Evolutionary conservation across 2,797 vertebrate genomes (phyloP).

Genomic region (Anguilla megastoma): DNA sequence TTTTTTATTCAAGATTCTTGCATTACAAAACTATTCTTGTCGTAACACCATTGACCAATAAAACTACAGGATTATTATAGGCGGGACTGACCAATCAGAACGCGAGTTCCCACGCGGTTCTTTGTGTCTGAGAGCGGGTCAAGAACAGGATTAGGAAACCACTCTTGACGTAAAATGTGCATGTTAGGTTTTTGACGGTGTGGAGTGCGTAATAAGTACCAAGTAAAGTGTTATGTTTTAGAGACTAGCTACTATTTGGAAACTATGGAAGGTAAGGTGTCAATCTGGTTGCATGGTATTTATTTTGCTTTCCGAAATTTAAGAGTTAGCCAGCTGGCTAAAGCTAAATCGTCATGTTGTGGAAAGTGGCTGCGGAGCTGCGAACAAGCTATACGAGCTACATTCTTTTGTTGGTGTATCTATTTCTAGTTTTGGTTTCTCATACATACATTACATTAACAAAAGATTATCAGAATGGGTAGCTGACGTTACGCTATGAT

Average conservation of each 20-base stretch:
- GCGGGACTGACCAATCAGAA: neutral
- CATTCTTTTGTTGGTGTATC: neutral
- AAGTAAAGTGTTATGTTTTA: neutral
- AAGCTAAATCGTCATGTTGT: neutral
- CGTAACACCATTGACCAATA: neutral
- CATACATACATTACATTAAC: neutral
- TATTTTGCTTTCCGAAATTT: neutral
- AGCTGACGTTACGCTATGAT: neutral
- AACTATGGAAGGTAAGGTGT: slow-evolving; percentile 1
- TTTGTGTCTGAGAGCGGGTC: neutral
- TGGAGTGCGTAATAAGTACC: neutral
- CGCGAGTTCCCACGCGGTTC: neutral
- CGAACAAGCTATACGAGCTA: neutral
- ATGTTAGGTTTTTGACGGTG: neutral
- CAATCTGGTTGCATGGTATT: neutral
- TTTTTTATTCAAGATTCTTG: too few relatives aligned
- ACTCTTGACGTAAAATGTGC: neutral
- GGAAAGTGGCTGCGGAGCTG: neutral
- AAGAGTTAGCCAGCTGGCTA: neutral
- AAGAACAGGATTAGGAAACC: neutral
- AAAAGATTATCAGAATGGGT: too few relatives aligned
- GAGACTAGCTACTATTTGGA: neutral
- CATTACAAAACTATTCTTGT: neutral
- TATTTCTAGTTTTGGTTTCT: neutral
- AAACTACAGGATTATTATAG: neutral